phyloP scores from a whole-genome alignment of 2,888 invertebrate genomes.

The Agrenia bidenticulata region DNA sequence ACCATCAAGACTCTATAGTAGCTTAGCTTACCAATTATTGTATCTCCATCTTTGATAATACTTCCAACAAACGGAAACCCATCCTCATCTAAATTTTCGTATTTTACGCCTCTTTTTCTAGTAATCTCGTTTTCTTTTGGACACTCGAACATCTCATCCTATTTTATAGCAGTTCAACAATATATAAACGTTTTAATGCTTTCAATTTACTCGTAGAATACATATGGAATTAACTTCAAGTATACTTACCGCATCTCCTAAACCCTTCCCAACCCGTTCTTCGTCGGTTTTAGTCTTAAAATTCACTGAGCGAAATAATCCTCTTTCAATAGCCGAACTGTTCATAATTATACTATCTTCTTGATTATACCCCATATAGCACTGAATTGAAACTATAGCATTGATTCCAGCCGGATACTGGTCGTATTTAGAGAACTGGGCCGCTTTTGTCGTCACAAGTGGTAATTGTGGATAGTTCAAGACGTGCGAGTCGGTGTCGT shows the following conservation, averaged over 20 bases:
- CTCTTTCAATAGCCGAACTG: constrained; percentile 62
- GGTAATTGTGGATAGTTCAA: constrained; percentile 66
- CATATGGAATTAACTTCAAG: background rate
- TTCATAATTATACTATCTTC: constrained; percentile 66
- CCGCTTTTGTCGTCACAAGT: constrained; percentile 63
- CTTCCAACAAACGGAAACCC: constrained; percentile 30
- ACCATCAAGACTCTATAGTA: too few relatives aligned
- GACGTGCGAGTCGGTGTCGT: constrained; percentile 65
- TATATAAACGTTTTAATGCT: background rate
- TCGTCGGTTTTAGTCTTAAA: constrained; percentile 30
- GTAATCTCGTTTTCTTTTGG: constrained; percentile 10
- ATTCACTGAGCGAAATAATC: constrained; percentile 59
- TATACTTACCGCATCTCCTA: constrained; percentile 26
- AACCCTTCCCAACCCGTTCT: constrained; percentile 17
- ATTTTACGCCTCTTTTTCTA: constrained; percentile 1
- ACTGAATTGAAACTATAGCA: constrained; percentile 64
- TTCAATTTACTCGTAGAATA: background rate
- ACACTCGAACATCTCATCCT: constrained; percentile 36
- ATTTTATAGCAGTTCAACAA: background rate
- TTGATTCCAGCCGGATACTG: constrained; percentile 59
- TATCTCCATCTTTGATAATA: constrained; percentile 58
- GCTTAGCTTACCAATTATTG: constrained; percentile 20
- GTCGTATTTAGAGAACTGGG: constrained; percentile 61
- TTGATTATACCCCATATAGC: constrained; percentile 66
- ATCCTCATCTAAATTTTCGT: constrained; percentile 27